Conservation (phyloP, 2,797 vertebrate genomes). For the Fringilla coelebs region DNA sequence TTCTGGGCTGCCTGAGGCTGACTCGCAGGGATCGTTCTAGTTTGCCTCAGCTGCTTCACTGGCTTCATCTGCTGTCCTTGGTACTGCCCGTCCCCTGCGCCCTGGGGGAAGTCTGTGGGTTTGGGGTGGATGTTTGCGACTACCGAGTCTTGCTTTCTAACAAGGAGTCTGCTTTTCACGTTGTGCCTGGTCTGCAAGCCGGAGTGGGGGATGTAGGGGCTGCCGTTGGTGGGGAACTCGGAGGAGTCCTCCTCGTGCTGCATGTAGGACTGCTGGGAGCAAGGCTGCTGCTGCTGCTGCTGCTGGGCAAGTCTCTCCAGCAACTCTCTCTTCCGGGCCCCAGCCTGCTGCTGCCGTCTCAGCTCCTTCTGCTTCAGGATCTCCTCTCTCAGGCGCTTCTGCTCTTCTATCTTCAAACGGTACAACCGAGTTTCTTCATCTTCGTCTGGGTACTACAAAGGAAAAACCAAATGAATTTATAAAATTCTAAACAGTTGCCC, state of each 20-base stretch:
- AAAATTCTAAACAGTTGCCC: not conserved
- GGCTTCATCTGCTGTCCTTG: constrained; percentile 78
- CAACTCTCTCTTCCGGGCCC: constrained; percentile 91
- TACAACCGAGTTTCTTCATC: constrained; percentile 95
- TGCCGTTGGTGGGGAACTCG: constrained; percentile 71
- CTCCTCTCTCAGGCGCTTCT: constrained; percentile 93
- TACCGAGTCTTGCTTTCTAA: constrained; percentile 65
- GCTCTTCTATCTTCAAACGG: constrained; percentile 95
- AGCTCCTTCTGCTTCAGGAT: constrained; percentile 93
- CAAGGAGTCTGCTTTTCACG: constrained; percentile 77
- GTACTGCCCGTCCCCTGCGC: constrained; percentile 47
- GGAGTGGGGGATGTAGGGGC: constrained; percentile 73
- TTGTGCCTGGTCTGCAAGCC: constrained; percentile 70
- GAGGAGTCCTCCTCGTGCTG: constrained; percentile 67
- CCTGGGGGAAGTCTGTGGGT: constrained; percentile 51
- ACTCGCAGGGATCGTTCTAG: constrained; percentile 62
- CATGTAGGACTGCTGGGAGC: constrained; percentile 18
- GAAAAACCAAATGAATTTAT: not conserved
- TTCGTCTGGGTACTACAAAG: constrained; percentile 85
- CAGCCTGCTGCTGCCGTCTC: constrained; percentile 94
- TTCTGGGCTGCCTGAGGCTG: constrained; percentile 43
- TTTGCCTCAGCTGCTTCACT: constrained; percentile 71
- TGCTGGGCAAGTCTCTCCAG: constrained; percentile 86
- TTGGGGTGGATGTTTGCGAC: constrained; percentile 51
- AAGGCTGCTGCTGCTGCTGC: constrained; percentile 72